Percentiles rank a stretch among this genome's conserved stretches.
These are phyloP conservation scores for Lophotriccus pileatus DNA, from an alignment of 2,797 vertebrate species.

Conservation along the genomic window DNA sequence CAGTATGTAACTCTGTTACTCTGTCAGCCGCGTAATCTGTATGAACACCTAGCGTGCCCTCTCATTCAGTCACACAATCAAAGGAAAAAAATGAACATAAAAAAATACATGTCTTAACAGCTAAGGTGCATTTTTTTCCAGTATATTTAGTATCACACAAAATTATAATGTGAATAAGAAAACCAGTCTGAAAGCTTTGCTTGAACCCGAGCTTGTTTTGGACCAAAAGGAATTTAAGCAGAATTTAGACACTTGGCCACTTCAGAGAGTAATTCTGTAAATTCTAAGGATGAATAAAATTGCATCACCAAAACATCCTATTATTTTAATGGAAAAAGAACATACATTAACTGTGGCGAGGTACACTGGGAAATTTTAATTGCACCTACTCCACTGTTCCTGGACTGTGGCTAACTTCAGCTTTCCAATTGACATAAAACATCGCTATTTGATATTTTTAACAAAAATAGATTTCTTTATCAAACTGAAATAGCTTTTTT, in stretches of 20 bases:
- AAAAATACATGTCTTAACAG: neutral
- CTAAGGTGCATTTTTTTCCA: neutral
- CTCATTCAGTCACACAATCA: neutral
- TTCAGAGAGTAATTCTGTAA: neutral
- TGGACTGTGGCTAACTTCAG: neutral
- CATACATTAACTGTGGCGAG: neutral
- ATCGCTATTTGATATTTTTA: neutral
- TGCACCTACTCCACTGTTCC: neutral
- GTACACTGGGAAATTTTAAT: neutral
- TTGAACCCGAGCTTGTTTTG: neutral
- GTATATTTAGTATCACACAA: neutral
- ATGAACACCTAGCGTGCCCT: neutral
- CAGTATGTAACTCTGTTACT: neutral
- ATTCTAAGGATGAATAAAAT: neutral
- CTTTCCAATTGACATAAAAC: neutral
- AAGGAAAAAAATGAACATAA: neutral
- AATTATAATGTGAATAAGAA: neutral
- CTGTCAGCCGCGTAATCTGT: neutral
- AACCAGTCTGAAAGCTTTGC: neutral
- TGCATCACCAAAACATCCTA: neutral
- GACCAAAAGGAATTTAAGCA: constrained; percentile 2
- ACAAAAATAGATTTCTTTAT: neutral
- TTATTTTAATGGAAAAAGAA: neutral
- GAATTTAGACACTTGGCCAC: neutral
- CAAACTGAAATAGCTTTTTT: neutral